These are phyloP conservation scores for Vireo altiloquus DNA, from an alignment of 2,113 vertebrate species.

Conservation along the genomic window DNA sequence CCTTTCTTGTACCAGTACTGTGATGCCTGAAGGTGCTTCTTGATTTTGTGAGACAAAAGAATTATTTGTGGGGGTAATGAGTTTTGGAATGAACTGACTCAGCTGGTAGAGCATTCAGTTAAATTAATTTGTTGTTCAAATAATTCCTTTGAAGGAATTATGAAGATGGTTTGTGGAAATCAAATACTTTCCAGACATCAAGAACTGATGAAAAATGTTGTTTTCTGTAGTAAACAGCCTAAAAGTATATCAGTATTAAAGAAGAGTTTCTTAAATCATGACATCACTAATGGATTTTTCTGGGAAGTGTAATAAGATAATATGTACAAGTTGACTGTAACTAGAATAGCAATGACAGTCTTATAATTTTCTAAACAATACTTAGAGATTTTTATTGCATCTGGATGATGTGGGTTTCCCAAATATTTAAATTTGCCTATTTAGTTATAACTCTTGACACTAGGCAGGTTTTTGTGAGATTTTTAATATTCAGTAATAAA, in stretches of 20 bases:
- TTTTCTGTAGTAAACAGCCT: neutral
- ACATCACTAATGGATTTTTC: neutral
- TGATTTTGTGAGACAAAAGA: neutral
- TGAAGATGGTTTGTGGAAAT: neutral
- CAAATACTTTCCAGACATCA: neutral
- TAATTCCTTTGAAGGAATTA: neutral
- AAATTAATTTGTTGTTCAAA: neutral
- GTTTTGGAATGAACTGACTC: neutral
- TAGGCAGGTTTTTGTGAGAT: neutral
- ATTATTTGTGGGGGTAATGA: neutral
- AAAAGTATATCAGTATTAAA: neutral
- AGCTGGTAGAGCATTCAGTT: neutral
- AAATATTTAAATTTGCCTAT: neutral
- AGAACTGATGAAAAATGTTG: neutral
- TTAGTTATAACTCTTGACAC: neutral
- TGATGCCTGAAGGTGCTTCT: neutral
- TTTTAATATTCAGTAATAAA: neutral
- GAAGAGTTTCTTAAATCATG: neutral
- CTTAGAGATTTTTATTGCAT: neutral
- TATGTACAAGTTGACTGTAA: neutral
- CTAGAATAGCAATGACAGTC: neutral
- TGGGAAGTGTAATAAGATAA: neutral
- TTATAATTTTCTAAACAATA: neutral
- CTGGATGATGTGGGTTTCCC: neutral
- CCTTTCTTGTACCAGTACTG: neutral